Conservation (phyloP, 2,888 invertebrate genomes). For the Drosophila recens region DNA sequence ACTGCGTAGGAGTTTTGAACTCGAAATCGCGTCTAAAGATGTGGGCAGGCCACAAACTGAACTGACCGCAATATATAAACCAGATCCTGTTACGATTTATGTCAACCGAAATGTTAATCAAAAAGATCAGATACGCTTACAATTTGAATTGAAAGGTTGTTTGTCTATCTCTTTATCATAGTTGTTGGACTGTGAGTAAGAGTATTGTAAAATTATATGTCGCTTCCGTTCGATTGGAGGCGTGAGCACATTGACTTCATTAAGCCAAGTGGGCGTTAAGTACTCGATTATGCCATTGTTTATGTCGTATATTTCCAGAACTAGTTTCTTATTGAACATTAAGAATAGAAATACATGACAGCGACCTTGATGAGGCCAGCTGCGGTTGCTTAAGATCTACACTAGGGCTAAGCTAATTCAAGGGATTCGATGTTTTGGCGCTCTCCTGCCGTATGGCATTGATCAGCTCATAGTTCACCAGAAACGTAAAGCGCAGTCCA, state of each 20-base stretch:
- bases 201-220: constrained; percentile 17
- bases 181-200: neutral
- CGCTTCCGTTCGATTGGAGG: constrained; percentile 63
- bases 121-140: constrained; percentile 4
- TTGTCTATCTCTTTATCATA: neutral
- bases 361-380: constrained; percentile 32
- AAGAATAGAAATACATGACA: constrained; percentile 49
- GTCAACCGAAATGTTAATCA: constrained; percentile 22
- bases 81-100: constrained; percentile 57
- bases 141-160: neutral
- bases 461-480: constrained; percentile 96
- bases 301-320: constrained; percentile 50
- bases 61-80: constrained; percentile 34
- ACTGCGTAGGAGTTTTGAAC: constrained; percentile 45
- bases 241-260: constrained; percentile 53
- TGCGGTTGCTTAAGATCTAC: constrained; percentile 18
- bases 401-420: constrained; percentile 71
- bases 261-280: constrained; percentile 44
- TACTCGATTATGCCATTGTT: constrained; percentile 41
- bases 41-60: constrained; percentile 33
- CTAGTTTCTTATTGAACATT: constrained; percentile 46
- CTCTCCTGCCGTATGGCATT: constrained; percentile 95
- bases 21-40: constrained; percentile 22
- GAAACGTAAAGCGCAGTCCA: constrained; percentile 95
- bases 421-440: constrained; percentile 90